Evolutionary conservation across 2,113 vertebrate species (phyloP), one percentile per base, ranked within the genome.

Genomic region (Clarias batrachus): DNA sequence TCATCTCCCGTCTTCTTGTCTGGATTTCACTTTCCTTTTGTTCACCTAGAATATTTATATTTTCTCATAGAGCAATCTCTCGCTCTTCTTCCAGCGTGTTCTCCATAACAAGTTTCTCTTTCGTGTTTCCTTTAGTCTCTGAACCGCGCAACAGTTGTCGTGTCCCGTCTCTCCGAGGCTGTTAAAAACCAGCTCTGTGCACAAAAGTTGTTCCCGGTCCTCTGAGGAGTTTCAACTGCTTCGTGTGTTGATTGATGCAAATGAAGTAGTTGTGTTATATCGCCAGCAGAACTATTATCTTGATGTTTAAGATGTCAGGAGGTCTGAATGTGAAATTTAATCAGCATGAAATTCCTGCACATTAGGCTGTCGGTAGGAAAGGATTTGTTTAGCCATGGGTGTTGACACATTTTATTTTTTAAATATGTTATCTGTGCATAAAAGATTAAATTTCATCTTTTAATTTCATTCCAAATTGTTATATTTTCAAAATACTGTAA

Each of bases 101-200:
- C 86, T 88, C 87, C 27, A 59, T 60, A 37, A 37, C 21, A 5
- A 21, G 3, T 5, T 85, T 65, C 73, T 62, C 89, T 86, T 82
- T 89, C 87, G 76, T 76, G 83, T 62, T 89, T 84, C 27, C n/a
- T 37, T n/a, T 5, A 27, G 5, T 54, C 48, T 54, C 76, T 17
- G 52, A 56, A 19, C 54, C 3, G 76, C 76, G 16, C 0, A 3
- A 21, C 77, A 59, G 77, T 79, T 79, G 54, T 79, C 77, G 14
- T 37, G 56, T 60, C 56, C 19, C 56, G 9, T 80, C 56, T 80
- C 27, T 79, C 77, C 37, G 16, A 19, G 77, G 17, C 54, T 33
- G 56, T 80, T 80, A 33, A 56, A 27, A 70, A 70, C 12, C 10
- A 12, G 63, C 14, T 54, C 54, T 27, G 1, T 17, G 48, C 56